These are phyloP conservation scores for Homalodisca vitripennis DNA, from an alignment of 1,140 invertebrate genomes.

Conservation along the genomic window DNA sequence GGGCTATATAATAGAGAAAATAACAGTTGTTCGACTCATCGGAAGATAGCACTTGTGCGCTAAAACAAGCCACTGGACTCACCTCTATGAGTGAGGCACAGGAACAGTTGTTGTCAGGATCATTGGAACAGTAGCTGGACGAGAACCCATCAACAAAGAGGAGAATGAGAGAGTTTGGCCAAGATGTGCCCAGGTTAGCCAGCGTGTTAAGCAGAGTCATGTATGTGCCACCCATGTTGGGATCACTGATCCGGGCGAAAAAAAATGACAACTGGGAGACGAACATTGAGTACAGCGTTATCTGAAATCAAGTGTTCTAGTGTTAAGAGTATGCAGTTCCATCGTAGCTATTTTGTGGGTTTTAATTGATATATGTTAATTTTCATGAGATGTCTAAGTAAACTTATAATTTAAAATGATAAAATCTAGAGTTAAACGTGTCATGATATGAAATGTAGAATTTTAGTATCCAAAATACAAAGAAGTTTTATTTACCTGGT, in stretches of 20 bases:
- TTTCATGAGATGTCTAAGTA: neutral
- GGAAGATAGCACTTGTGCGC: too few relatives aligned
- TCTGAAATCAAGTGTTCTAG: slow-evolving; percentile 47
- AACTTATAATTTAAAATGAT: neutral
- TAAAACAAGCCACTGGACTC: too few relatives aligned
- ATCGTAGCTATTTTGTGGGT: neutral
- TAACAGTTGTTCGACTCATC: too few relatives aligned
- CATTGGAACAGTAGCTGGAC: slow-evolving; percentile 65
- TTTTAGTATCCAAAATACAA: neutral
- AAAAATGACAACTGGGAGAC: slow-evolving; percentile 83
- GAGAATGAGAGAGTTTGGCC: slow-evolving; percentile 90
- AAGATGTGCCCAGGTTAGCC: slow-evolving; percentile 95
- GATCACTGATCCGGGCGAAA: slow-evolving; percentile 86
- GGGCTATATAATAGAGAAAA: too few relatives aligned
- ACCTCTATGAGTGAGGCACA: too few relatives aligned
- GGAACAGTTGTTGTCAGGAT: too few relatives aligned
- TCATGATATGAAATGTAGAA: neutral
- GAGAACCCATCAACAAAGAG: slow-evolving; percentile 92
- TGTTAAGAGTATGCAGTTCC: neutral
- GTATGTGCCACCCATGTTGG: slow-evolving; percentile 94
- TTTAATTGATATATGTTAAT: neutral
- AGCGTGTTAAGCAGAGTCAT: slow-evolving; percentile 99
- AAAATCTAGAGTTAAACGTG: neutral
- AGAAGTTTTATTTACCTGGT: slow-evolving; percentile 69
- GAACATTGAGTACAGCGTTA: slow-evolving; percentile 74